Evolutionary conservation across 2,113 vertebrate species (phyloP), one percentile per base, ranked within the genome.

Genomic region (Tonatia bakeri): DNA sequence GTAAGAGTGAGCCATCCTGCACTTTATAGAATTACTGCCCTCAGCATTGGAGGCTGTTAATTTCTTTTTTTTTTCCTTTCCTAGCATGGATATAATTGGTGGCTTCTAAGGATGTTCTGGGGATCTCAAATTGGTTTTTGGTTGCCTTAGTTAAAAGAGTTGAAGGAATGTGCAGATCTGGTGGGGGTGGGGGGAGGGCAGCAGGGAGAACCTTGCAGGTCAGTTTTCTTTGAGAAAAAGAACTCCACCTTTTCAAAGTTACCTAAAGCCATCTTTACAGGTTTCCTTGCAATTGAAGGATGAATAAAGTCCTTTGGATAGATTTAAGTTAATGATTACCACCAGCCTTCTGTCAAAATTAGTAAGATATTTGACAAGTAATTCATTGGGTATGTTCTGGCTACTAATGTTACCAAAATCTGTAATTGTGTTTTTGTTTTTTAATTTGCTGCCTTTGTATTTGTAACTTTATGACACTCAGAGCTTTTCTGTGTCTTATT

Each of bases 101-200:
- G 64, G 45, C 61, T 81, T 80, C n/a, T 10, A 59, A 81, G n/a
- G 89, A 76, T 40, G 20, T 47, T 26, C 59, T 24, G 43, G 67
- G 31, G 19, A 77, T 89, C 65, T 96, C 61, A 94, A 80, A 16
- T 54, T 54, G 67, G 89, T 75, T 54, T 54, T 87, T 50, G 24
- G 28, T 89, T 82, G 90, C 91, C 87, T 97, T 84, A 47, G 79
- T 91, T 83, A 59, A 47, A 69, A 96, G 54, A 43, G 31, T 45
- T 40, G n/a, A 54, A 77, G 38, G 61, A 85, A 86, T 33, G 47
- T 47, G 40, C 59, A 15, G 3, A 33, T 80, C n/a, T 0, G 0
- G 43, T 86, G 77, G 24, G 43, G 36, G 43, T 22, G n/a, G 59
- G 11, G 16, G 4, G 2, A 50, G 33, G 4, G 20, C 31, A 1